A percentile compares a stretch with the other conserved stretches of the same genome.
These are phyloP conservation scores for Caenorhabditis japonica DNA, from an alignment of 2,888 invertebrate genomes.

Conservation along the genomic window DNA sequence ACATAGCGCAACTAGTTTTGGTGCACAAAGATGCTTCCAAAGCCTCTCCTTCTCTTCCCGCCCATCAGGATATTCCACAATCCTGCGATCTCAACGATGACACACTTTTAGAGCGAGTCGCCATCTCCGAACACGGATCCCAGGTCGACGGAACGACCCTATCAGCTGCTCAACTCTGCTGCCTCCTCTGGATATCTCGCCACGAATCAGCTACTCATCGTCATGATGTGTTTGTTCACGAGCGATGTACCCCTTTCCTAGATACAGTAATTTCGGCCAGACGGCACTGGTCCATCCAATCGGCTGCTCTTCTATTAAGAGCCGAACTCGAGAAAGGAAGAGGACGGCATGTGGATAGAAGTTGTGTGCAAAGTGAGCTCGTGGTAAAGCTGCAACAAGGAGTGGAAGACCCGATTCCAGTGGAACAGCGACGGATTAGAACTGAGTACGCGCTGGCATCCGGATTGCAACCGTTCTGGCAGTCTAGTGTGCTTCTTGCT, in stretches of 20 bases:
- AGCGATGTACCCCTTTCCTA: constrained; percentile 87
- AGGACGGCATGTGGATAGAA: constrained; percentile 88
- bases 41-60: constrained; percentile 1
- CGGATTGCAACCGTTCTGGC: constrained; percentile 70
- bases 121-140: constrained; percentile 80
- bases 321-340: constrained; percentile 86
- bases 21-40: constrained; percentile 24
- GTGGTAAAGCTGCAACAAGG: constrained; percentile 67
- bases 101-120: constrained; percentile 85
- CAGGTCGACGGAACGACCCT: constrained; percentile 41
- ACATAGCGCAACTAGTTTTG: constrained; percentile 85
- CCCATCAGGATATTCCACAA: constrained; percentile 63
- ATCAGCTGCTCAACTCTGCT: constrained; percentile 80
- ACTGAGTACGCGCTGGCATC: constrained; percentile 37
- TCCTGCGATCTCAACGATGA: constrained; percentile 88
- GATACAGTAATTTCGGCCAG: constrained; percentile 81
- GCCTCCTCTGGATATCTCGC: constrained; percentile 86
- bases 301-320: constrained; percentile 85
- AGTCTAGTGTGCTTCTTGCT: constrained; percentile 61
- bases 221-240: constrained; percentile 85
- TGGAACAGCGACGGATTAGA: constrained; percentile 17
- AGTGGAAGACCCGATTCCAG: constrained; percentile 50
- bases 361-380: constrained; percentile 78
- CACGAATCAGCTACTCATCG: constrained; percentile 83
- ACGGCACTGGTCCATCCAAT: constrained; percentile 85